Percentiles rank a stretch among this genome's conserved stretches.
Evolutionary conservation across 2,113 vertebrate species (phyloP).

Genomic region (Chroicocephalus ridibundus): DNA sequence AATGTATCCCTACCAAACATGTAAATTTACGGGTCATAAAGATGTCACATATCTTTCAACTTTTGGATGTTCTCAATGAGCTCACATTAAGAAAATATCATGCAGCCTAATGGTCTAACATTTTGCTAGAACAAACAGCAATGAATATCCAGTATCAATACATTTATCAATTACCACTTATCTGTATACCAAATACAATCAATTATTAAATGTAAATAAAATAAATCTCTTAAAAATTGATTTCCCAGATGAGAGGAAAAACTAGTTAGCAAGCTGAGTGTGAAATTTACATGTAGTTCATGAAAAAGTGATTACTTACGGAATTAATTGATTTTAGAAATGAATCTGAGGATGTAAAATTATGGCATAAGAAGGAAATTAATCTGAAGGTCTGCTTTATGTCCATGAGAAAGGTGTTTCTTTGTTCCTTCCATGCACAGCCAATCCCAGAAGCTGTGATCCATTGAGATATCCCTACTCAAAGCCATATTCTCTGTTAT

Average conservation of each 20-base stretch:
- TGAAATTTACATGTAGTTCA: conserved; percentile 66
- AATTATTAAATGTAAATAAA: conserved; percentile 57
- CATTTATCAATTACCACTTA: neutral
- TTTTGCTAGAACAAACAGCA: neutral
- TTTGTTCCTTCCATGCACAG: neutral
- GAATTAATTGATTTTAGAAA: conserved; percentile 63
- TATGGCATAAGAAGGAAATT: neutral
- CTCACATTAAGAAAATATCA: neutral
- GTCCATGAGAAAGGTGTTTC: neutral
- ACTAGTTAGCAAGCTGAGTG: conserved; percentile 59
- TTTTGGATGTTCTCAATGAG: neutral
- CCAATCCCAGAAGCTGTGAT: conserved; percentile 11
- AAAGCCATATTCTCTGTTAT: neutral
- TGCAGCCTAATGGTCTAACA: neutral
- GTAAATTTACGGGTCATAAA: neutral
- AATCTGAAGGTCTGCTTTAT: neutral
- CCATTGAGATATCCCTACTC: neutral
- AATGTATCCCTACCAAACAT: neutral
- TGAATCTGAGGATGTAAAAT: conserved; percentile 20
- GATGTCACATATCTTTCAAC: neutral
- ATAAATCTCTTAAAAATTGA: conserved; percentile 61
- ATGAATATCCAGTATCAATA: neutral
- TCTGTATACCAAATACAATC: conserved; percentile 46
- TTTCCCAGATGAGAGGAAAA: conserved; percentile 67
- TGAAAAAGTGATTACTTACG: conserved; percentile 58